Base-by-base conservation (phyloP, 2,113 vertebrate species). In the Notarius quadriscutis region DNA sequence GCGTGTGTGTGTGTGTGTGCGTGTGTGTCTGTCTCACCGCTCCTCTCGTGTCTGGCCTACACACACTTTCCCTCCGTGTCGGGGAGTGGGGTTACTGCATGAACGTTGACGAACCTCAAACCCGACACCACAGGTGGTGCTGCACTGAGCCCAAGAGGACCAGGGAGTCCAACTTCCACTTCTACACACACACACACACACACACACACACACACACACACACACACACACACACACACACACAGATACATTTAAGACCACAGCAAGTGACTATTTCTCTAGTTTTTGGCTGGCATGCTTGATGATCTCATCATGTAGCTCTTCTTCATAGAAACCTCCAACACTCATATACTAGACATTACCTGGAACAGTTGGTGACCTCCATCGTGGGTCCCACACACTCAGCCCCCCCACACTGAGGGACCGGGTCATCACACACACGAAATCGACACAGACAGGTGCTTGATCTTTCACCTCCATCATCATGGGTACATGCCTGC, bases 331-430 rank as follows among this genome's bases (percentile, higher is more conserved):
- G 14, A 78, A 51, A 17, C 14, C 1, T 78, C 25, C 14, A 25
- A 0, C 77, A 41, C 55, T 81, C 15, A 20, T 41, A 34, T 41
- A 14, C 58, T 62, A 7, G 30, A 62, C 79, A 25, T 60, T 93
- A 99, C 98, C 98, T 98, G 94, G 98, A 99, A 57, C 98, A 99
- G 94, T 99, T 99, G 30, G 97, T 93, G 87, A 99, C 97, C 93
- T 99, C 97, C 91, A 97, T 94, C 27, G 94, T 96, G 4, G 96
- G 94, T 15, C 97, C 98, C 74, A 94, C 93, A 72, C 98, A 99
- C 30, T 93, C 93, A 82, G 93, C 94, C 0, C 98, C 98, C 0
- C 98, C 98, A 15, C 98, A 99, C 75, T 91, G 96, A 1, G 97
- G 96, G 67, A 91, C 92, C 0, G 98, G 98, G 85, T 94, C 96